Percentiles rank a stretch among this genome's conserved stretches.
phyloP scores from a whole-genome alignment of 2,888 invertebrate genomes.

The Napeogenes sylphis region DNA sequence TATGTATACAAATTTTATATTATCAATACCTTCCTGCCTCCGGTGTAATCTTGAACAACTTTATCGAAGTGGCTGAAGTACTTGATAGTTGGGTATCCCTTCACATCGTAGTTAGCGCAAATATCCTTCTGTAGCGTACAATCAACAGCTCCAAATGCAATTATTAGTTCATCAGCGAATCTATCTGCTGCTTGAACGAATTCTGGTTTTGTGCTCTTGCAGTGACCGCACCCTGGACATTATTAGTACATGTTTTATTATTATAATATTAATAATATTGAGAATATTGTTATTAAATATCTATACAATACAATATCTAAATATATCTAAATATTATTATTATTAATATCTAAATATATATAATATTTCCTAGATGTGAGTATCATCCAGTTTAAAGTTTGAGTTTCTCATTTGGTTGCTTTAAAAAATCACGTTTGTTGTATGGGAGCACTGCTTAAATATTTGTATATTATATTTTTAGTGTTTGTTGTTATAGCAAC shows the following conservation, averaged over 20 bases:
- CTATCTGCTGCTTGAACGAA: constrained; percentile 83
- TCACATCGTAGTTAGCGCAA: constrained; percentile 84
- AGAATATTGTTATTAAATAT: too few relatives aligned
- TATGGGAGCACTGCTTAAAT: too few relatives aligned
- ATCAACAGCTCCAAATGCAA: constrained; percentile 89
- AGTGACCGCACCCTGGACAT: constrained; percentile 91
- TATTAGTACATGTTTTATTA: not conserved
- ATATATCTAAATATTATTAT: too few relatives aligned
- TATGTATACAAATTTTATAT: not conserved
- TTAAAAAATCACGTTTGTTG: too few relatives aligned
- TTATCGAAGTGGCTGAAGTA: constrained; percentile 91
- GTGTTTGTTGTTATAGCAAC: too few relatives aligned
- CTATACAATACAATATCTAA: too few relatives aligned
- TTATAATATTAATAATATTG: too few relatives aligned
- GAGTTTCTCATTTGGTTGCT: too few relatives aligned
- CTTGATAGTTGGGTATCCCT: constrained; percentile 91
- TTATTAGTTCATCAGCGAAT: constrained; percentile 86
- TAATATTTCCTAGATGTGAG: too few relatives aligned
- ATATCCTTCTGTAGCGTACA: constrained; percentile 81
- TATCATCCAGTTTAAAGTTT: too few relatives aligned
- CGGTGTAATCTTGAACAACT: constrained; percentile 81
- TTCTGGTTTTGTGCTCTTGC: constrained; percentile 90
- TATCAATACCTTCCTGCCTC: constrained; percentile 81
- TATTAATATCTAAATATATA: too few relatives aligned
- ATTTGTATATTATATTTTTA: too few relatives aligned